Evolutionary conservation across 2,888 invertebrate species (phyloP).

Genomic region (Catocala sponsa): DNA sequence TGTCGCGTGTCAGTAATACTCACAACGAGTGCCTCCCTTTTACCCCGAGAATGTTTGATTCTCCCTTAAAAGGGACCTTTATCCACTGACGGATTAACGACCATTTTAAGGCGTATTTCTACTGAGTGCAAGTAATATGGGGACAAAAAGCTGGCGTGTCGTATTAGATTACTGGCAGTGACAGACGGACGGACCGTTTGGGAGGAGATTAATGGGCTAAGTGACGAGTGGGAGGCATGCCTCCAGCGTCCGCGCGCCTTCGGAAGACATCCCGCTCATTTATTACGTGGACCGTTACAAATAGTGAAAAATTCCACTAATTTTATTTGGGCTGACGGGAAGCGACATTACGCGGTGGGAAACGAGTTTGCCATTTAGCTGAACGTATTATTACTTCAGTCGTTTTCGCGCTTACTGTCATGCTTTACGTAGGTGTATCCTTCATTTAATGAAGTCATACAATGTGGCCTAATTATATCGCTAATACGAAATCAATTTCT

Average conservation of each 20-base stretch:
- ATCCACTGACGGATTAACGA: constrained; percentile 76
- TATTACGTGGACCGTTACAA: constrained; percentile 72
- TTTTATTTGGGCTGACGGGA: constrained; percentile 54
- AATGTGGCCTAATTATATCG: too few species aligned
- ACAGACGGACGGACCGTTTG: constrained; percentile 83
- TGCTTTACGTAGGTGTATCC: background rate
- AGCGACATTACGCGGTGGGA: constrained; percentile 5
- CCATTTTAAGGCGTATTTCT: constrained; percentile 78
- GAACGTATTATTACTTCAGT: background rate
- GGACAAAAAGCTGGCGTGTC: constrained; percentile 86
- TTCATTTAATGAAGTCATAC: too few species aligned
- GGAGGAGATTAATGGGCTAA: constrained; percentile 85
- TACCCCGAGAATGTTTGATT: constrained; percentile 69
- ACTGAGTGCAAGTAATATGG: constrained; percentile 79
- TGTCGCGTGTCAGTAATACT: constrained; percentile 36
- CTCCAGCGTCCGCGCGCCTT: constrained; percentile 61
- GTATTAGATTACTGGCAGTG: constrained; percentile 86
- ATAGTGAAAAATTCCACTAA: constrained; percentile 77
- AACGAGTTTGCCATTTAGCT: constrained; percentile 10
- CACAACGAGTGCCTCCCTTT: constrained; percentile 59
- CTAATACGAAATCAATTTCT: too few species aligned
- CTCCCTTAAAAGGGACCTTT: constrained; percentile 69
- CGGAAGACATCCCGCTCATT: constrained; percentile 73
- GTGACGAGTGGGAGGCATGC: constrained; percentile 83
- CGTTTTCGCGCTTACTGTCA: background rate